Evolutionary conservation across 2,113 vertebrate species (phyloP), one percentile per base, ranked within the genome.

Genomic region (Acrocephalus kingi): DNA sequence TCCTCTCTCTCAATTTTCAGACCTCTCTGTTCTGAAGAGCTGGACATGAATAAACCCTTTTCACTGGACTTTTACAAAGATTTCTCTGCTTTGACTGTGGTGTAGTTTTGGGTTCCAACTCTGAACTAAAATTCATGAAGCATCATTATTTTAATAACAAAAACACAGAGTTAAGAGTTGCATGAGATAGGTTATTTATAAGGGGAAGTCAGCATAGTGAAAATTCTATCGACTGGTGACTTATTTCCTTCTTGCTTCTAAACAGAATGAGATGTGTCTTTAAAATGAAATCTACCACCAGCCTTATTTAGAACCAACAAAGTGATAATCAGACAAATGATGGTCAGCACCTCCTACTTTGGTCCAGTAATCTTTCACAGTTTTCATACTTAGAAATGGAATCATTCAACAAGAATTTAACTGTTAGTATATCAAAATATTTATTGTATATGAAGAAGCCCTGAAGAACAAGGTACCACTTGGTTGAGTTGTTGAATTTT

Each of bases 201-300:
- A 84, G 15, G 24, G 86, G n/a, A 43, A 89, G 6, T 73, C 41
- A 64, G 18, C 8, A n/a, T 4, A 55, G 4, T 41, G 59, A 80
- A 86, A 94, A 74, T 33, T 10, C 19, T 48, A 9, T 37, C 9
- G 10, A 37, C 20, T 74, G 30, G 9, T 81, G 8, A 37, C 45
- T 18, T 28, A 18, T 23, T 68, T 71, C 11, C 13, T 72, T 81
- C 46, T 67, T 66, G 9, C 43, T 75, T 84, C 37, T 43, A 72
- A 87, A 25, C 4, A 10, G 7, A 5, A 59, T 0, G 0, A 55
- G 5, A 56, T 5, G 3, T 3, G 49, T 3, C 5, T 72, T 69
- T 54, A 22, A 24, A 54, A 67, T 27, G 6, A 58, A 71, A 73
- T 49, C 13, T 51, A 35, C 14, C 1, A 5, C 27, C 49, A 83